These are phyloP conservation scores for Gymnothorax javanicus DNA, from an alignment of 2,797 vertebrate genomes.

Conservation along the genomic window DNA sequence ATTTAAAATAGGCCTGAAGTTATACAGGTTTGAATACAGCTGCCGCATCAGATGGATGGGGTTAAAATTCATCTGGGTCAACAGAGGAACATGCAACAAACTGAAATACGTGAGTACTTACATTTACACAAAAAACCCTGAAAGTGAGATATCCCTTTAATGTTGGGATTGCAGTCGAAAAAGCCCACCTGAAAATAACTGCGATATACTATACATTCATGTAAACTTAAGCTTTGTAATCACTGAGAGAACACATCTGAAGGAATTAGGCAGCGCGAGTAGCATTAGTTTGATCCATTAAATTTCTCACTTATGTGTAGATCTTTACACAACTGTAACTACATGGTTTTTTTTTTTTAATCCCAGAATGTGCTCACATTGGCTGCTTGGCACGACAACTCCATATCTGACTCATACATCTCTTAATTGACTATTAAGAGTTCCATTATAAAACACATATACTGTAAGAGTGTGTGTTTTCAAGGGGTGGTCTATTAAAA, in stretches of 20 bases:
- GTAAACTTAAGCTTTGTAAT: background rate
- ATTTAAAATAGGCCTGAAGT: no score
- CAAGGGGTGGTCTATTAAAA: background rate
- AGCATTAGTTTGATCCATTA: background rate
- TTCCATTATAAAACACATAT: background rate
- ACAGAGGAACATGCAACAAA: background rate
- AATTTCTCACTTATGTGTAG: background rate
- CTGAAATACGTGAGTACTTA: background rate
- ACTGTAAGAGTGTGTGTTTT: background rate
- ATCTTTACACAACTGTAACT: background rate
- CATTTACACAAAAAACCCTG: no score
- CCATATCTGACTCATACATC: background rate
- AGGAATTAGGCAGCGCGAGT: background rate
- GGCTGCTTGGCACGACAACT: background rate
- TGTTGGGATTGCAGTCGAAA: background rate
- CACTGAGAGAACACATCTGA: conserved; percentile 8
- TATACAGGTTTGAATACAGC: no score
- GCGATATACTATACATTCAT: conserved; percentile 6
- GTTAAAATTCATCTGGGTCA: background rate
- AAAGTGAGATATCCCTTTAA: background rate
- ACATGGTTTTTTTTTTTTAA: background rate
- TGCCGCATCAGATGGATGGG: no score
- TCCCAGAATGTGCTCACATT: background rate
- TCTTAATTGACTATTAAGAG: background rate
- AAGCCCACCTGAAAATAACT: conserved; percentile 1